Percentiles rank a stretch among this genome's conserved stretches.
These are phyloP conservation scores for Dendrophyllia cribrosa DNA, from an alignment of 64 coral and sea anemone genomes.

Conservation along the genomic window DNA sequence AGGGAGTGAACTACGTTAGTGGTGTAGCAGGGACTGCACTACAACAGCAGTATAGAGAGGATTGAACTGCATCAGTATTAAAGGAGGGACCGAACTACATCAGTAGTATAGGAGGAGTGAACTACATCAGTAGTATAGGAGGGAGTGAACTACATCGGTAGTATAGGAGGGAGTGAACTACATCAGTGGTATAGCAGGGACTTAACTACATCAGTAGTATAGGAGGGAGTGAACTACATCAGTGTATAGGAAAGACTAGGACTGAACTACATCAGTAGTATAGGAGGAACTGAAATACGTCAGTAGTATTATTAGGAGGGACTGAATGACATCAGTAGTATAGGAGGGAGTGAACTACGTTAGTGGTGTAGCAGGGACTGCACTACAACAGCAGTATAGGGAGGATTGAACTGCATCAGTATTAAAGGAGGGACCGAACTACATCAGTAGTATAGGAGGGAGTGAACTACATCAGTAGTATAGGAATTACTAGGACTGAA, in stretches of 20 bases:
- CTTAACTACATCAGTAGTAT: not conserved
- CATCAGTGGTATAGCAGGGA: not conserved
- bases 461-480: not conserved
- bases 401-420: not conserved
- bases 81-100: not conserved
- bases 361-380: not conserved
- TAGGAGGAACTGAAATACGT: not conserved
- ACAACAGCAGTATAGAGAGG: not conserved
- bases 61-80: not conserved
- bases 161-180: not conserved
- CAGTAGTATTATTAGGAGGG: not conserved
- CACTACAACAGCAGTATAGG: not conserved
- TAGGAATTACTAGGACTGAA: not conserved
- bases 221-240: not conserved
- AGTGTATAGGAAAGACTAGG: not conserved
- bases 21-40: not conserved
- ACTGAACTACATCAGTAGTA: not conserved
- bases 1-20: not conserved
- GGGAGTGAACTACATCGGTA: not conserved
- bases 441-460: not conserved
- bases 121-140: not conserved
- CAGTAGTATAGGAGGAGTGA: not conserved
- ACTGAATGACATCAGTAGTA: not conserved
- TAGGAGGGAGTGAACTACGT: not conserved
- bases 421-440: not conserved